Evolutionary conservation across 1,140 invertebrate species (phyloP), one percentile per base, ranked within the genome.

Genomic region (Zeugodacus cucurbitae): DNA sequence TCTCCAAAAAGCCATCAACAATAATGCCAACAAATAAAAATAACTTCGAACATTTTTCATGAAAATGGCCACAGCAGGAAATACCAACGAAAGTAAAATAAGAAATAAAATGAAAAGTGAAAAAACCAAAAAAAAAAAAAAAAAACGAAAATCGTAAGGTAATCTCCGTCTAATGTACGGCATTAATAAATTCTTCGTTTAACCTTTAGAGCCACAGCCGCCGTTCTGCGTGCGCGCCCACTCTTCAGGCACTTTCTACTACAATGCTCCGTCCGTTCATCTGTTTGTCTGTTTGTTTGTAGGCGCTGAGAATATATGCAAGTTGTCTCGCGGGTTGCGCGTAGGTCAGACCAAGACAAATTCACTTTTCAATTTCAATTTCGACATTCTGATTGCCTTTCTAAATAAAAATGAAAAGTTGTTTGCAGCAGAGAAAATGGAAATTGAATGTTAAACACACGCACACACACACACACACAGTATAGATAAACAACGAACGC

Each of bases 371-470:
- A 82, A 82, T 48, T 82, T 82, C 74, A 48, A 48, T 82, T 48
- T 44, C 74, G n/a, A 82, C 41, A 82, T 82, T 82, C 74, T 82
- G 74, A 82, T 82, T 82, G 26, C 74, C 74, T 82, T 82, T 82
- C 74, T 82, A 82, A 82, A 82, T 82, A 82, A 82, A 82, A 82
- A 82, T 82, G 37, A 82, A 48, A 82, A 82, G 74, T 82, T 29
- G 74, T 82, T 54, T 82, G 44, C 74, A n/a, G 58, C 58, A 82
- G 34, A 54, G 74, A 82, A 82, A 82, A 82, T 82, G 41, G 41
- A 82, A 82, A 82, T 82, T 82, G 74, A 48, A 48, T 82, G 41
- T 54, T 82, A 20, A 4, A 70, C 14, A 37, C 29, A 37, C 1
- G 22, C 17, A 62, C 58, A 10, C 58, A 62, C 58, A n/a, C 7